Conservation (phyloP, 2,888 invertebrate species). For the Hirtodrosophila confusa region DNA sequence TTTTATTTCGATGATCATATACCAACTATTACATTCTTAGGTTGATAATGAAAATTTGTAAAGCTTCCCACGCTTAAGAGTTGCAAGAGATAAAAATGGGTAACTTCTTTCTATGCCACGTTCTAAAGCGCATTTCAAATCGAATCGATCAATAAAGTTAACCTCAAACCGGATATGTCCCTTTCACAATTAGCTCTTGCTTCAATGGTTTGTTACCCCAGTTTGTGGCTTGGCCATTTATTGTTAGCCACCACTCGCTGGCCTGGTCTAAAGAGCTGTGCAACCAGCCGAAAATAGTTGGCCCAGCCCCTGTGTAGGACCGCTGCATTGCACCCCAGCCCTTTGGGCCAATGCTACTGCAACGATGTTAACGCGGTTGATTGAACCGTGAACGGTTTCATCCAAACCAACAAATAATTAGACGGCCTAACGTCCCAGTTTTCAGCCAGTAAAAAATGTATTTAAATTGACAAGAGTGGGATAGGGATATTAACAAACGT, state of each 20-base stretch:
- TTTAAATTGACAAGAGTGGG: too few relatives aligned
- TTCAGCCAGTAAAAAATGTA: too few relatives aligned
- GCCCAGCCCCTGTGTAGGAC: constrained; percentile 10
- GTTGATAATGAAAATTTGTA: too few relatives aligned
- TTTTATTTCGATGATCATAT: too few relatives aligned
- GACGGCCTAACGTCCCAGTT: too few relatives aligned
- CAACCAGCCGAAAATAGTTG: constrained; percentile 66
- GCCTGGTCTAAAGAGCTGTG: constrained; percentile 33
- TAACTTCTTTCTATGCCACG: too few relatives aligned
- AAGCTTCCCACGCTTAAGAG: too few relatives aligned
- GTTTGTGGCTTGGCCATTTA: constrained; percentile 8
- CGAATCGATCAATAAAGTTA: constrained; percentile 29
- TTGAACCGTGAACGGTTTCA: constrained; percentile 68
- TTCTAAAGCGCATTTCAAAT: constrained; percentile 6
- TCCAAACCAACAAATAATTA: constrained; percentile 29
- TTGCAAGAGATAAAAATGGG: too few relatives aligned
- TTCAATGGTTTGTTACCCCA: constrained; percentile 45
- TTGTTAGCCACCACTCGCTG: constrained; percentile 5
- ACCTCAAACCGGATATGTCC: constrained; percentile 51
- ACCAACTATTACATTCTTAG: too few relatives aligned
- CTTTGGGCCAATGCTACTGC: constrained; percentile 17
- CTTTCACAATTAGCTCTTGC: constrained; percentile 41
- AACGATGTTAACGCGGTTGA: constrained; percentile 39
- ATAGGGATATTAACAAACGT: too few relatives aligned
- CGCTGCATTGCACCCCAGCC: constrained; percentile 13